Evolutionary conservation across 2,113 vertebrate species (phyloP).

Genomic region (Leptobrachium leishanense): DNA sequence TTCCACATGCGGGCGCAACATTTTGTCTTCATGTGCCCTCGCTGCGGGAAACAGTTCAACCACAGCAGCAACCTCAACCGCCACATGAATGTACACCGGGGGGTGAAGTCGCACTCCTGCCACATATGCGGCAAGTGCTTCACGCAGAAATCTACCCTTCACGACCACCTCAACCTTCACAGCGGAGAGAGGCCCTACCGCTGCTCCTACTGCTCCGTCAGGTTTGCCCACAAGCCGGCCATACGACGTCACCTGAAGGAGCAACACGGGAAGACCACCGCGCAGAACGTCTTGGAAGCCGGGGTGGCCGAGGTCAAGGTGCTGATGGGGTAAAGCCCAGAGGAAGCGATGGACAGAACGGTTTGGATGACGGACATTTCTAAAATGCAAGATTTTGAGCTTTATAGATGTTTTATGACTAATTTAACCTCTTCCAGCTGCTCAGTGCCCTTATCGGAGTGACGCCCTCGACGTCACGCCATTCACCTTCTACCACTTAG

Average conservation of each 20-base stretch:
- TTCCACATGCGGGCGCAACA: slow-evolving; percentile 84
- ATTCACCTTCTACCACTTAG: background rate
- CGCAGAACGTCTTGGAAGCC: slow-evolving; percentile 82
- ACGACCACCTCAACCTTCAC: slow-evolving; percentile 94
- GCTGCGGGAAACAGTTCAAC: slow-evolving; percentile 92
- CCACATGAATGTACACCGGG: slow-evolving; percentile 89
- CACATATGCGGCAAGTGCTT: slow-evolving; percentile 89
- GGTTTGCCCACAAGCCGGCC: slow-evolving; percentile 91
- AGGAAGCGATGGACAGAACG: background rate
- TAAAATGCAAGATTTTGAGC: background rate
- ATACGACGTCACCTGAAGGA: slow-evolving; percentile 89
- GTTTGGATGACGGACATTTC: background rate
- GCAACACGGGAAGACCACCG: slow-evolving; percentile 90
- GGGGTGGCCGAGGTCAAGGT: slow-evolving; percentile 63
- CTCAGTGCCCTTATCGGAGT: background rate
- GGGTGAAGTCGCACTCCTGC: slow-evolving; percentile 83
- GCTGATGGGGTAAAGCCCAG: background rate
- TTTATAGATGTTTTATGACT: background rate
- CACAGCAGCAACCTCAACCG: slow-evolving; percentile 87
- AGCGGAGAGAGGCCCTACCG: slow-evolving; percentile 85
- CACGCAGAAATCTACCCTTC: slow-evolving; percentile 90
- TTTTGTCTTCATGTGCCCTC: slow-evolving; percentile 85
- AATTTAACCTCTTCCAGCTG: background rate
- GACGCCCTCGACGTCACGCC: background rate
- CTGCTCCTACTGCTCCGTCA: slow-evolving; percentile 87